These are phyloP conservation scores for Nysson spinosus DNA, from an alignment of 2,888 invertebrate genomes.

Conservation along the genomic window DNA sequence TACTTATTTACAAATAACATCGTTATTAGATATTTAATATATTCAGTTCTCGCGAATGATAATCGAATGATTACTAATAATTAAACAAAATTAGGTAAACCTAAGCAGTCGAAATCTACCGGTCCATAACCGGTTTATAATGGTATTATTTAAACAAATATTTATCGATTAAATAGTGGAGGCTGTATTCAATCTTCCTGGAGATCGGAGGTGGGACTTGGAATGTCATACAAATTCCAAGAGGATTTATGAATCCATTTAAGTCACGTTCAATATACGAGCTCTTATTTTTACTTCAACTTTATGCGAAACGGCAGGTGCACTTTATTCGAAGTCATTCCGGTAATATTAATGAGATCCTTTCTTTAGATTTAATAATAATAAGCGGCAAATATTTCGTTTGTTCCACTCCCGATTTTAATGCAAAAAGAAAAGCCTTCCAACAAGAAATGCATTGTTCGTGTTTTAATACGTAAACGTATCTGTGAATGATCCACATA, in stretches of 20 bases:
- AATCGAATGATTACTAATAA: no score
- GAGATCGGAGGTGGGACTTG: neutral
- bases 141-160: neutral
- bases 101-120: no score
- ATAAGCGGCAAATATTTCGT: neutral
- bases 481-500: conserved; percentile 32
- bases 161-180: neutral
- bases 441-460: conserved; percentile 6
- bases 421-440: neutral
- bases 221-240: neutral
- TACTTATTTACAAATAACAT: no score
- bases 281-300: conserved; percentile 1
- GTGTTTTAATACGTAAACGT: conserved; percentile 7
- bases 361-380: neutral
- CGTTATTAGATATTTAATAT: no score
- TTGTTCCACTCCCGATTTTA: neutral
- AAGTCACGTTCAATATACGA: conserved; percentile 2
- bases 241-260: neutral
- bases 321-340: neutral
- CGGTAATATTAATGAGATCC: conserved; percentile 1
- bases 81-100: no score
- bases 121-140: no score
- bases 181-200: neutral
- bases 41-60: no score
- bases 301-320: neutral